A percentile compares a stretch with the other conserved stretches of the same genome.
These are phyloP conservation scores for Tympanoctomys barrerae DNA, from an alignment of 2,797 vertebrate species.

Conservation along the genomic window DNA sequence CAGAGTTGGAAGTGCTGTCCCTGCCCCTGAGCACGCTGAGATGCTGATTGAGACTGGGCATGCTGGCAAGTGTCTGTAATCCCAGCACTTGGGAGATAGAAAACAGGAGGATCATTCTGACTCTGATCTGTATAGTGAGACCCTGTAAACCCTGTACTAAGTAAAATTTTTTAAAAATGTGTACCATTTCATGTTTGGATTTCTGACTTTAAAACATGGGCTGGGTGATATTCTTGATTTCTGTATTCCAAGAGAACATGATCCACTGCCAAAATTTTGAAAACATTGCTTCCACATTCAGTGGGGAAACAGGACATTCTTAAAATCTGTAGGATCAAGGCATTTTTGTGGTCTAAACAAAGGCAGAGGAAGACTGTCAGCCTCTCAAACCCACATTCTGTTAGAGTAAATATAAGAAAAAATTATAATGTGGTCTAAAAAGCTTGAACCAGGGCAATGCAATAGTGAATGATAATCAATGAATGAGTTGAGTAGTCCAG, in stretches of 20 bases:
- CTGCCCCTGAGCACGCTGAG: too few species aligned
- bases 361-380: not conserved
- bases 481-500: not conserved
- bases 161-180: too few species aligned
- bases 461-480: not conserved
- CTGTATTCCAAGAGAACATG: conserved; percentile 9
- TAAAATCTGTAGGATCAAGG: not conserved
- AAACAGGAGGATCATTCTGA: too few species aligned
- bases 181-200: not conserved
- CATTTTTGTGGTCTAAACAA: not conserved
- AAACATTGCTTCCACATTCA: conserved; percentile 7
- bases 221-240: not conserved
- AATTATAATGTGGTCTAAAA: not conserved
- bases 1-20: accelerated
- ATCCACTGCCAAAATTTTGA: conserved; percentile 32
- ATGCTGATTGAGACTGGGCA: too few species aligned
- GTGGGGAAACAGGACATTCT: conserved; percentile 16
- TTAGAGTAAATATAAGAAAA: conserved; percentile 17
- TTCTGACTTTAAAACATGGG: conserved; percentile 30
- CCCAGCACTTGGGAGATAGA: too few species aligned
- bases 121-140: too few species aligned
- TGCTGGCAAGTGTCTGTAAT: too few species aligned
- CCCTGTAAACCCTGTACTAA: too few species aligned
- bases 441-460: not conserved
- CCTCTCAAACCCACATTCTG: not conserved